A percentile compares a stretch with the other conserved stretches of the same genome.
Conservation (phyloP, 2,797 vertebrate species). For the Peromyscus nudipes region DNA sequence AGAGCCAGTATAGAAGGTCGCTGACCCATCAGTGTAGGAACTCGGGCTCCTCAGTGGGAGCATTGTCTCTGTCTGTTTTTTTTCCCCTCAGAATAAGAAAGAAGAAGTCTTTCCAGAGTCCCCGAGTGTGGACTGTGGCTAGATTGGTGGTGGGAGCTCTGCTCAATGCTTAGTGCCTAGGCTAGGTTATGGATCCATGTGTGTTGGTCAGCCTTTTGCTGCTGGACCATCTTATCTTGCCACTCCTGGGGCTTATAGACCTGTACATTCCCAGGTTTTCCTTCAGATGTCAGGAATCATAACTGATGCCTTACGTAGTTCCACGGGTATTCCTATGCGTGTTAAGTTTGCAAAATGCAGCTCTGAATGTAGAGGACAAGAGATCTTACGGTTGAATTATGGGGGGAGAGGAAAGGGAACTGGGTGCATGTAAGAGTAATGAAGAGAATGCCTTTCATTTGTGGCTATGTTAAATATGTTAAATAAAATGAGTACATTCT, state of each 20-base stretch:
- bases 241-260: background rate
- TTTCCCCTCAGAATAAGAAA: background rate
- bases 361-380: background rate
- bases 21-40: background rate
- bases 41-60: background rate
- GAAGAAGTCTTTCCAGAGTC: background rate
- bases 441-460: background rate
- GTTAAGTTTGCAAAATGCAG: background rate
- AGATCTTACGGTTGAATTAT: background rate
- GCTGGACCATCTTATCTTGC: background rate
- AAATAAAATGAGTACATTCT: background rate
- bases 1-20: background rate
- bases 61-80: background rate
- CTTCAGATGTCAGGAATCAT: background rate
- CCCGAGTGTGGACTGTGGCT: background rate
- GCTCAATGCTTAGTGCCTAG: background rate
- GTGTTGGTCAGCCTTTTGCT: background rate
- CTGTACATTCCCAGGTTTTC: background rate
- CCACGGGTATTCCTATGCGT: background rate
- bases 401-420: background rate
- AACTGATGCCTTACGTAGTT: background rate
- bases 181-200: background rate
- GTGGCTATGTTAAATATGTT: background rate
- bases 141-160: background rate
- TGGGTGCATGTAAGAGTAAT: background rate